Percentiles rank a stretch among this genome's conserved stretches.
Evolutionary conservation across 2,113 vertebrate genomes (phyloP).

Genomic region (Pelecanus crispus): DNA sequence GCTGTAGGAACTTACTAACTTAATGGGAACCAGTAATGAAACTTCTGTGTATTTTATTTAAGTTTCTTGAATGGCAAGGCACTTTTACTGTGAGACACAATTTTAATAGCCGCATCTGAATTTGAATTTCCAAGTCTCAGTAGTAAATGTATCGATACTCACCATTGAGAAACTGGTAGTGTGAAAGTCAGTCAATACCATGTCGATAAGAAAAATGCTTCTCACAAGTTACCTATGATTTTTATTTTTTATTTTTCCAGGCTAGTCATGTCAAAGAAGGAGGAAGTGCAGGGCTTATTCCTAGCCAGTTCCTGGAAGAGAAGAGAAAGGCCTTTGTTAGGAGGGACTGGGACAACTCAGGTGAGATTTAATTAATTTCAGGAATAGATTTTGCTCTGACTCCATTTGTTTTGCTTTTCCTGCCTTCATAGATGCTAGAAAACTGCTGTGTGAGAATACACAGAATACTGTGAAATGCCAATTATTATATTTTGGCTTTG

Average conservation of each 20-base stretch:
- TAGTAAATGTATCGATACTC: not conserved
- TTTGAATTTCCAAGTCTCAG: not conserved
- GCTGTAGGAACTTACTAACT: not conserved
- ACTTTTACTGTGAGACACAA: not conserved
- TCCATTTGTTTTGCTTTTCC: conserved; percentile 3
- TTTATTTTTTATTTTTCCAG: conserved; percentile 50
- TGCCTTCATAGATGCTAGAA: not conserved
- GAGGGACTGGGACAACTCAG: conserved; percentile 87
- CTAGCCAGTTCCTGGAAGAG: conserved; percentile 97
- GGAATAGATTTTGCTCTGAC: not conserved
- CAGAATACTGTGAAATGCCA: not conserved
- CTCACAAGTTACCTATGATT: not conserved
- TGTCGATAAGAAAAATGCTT: not conserved
- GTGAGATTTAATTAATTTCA: conserved; percentile 49
- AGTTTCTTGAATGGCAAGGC: not conserved
- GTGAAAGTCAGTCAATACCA: not conserved
- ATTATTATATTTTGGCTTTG: not conserved
- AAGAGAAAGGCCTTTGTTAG: conserved; percentile 98
- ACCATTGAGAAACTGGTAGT: not conserved
- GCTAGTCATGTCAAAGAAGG: conserved; percentile 88
- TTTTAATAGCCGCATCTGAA: not conserved
- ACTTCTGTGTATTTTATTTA: not conserved
- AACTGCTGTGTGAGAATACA: not conserved
- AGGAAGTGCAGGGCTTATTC: conserved; percentile 91
- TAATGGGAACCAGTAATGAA: not conserved